Percentiles rank a stretch among this genome's conserved stretches.
Conservation (phyloP, 2,888 invertebrate genomes). For the Lamellibrachia columna region DNA sequence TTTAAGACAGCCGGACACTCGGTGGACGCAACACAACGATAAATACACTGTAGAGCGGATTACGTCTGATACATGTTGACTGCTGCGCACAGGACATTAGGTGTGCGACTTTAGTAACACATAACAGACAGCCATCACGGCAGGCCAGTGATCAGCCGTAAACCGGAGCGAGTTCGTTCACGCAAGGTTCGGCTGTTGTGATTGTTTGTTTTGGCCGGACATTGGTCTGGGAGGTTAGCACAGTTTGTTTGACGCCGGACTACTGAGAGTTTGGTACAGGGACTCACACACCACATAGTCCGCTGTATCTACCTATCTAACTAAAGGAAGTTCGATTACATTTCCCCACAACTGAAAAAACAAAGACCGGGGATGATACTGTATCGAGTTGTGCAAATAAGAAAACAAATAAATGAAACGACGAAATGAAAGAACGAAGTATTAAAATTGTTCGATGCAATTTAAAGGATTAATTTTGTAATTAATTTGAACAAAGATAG, state of each 20-base stretch:
- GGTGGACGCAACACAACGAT: background rate
- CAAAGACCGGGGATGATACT: no score
- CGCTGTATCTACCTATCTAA: background rate
- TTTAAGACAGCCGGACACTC: background rate
- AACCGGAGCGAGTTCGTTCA: background rate
- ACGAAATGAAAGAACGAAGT: no score
- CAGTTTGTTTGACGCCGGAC: background rate
- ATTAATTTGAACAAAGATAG: no score
- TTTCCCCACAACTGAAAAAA: no score
- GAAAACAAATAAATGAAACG: no score
- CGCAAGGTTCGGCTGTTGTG: background rate
- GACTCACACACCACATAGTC: background rate
- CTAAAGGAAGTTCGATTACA: no score
- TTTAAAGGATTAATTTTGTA: no score
- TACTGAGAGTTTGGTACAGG: background rate
- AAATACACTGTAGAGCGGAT: background rate
- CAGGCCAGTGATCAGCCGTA: background rate
- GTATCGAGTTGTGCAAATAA: no score
- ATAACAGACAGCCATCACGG: background rate
- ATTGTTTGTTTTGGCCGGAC: constrained; percentile 7
- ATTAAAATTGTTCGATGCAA: no score
- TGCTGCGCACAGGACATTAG: background rate
- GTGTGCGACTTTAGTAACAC: background rate
- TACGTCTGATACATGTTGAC: background rate
- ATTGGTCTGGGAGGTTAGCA: background rate